Percentiles rank a stretch among this genome's conserved stretches.
These are phyloP conservation scores for Syrrhaptes paradoxus DNA, from an alignment of 2,113 vertebrate genomes.

Conservation along the genomic window DNA sequence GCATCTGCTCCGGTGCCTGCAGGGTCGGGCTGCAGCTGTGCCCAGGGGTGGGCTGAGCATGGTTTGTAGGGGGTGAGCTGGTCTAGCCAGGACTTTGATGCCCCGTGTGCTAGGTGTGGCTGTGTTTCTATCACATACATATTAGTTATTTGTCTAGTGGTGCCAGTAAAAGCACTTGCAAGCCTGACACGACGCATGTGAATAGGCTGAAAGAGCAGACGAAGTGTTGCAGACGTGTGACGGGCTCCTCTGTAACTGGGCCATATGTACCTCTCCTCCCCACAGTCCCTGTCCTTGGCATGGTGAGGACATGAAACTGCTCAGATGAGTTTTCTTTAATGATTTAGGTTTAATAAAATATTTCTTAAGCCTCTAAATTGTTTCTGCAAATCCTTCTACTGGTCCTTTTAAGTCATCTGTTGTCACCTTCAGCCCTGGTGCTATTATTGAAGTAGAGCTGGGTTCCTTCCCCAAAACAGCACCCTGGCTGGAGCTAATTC, in stretches of 20 bases:
- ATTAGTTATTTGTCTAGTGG: background rate
- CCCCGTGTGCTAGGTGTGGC: accelerated
- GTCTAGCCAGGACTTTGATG: background rate
- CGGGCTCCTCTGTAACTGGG: background rate
- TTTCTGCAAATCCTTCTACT: background rate
- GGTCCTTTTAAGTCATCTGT: background rate
- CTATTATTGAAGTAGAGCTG: background rate
- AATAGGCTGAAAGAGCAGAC: background rate
- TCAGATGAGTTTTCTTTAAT: background rate
- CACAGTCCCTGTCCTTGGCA: background rate
- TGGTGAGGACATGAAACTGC: background rate
- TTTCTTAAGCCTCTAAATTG: background rate
- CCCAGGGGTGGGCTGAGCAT: accelerated
- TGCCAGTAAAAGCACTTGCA: background rate
- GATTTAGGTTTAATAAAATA: background rate
- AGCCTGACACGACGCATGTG: accelerated
- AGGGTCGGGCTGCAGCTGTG: accelerated
- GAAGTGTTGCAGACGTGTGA: accelerated
- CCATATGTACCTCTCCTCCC: accelerated
- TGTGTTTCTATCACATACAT: background rate
- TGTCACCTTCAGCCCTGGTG: background rate
- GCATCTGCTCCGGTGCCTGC: accelerated
- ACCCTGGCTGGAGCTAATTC: background rate
- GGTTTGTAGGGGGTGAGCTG: background rate
- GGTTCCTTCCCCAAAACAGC: background rate